Evolutionary conservation across 2,113 vertebrate genomes (phyloP).

Genomic region (Geothlypis trichas): DNA sequence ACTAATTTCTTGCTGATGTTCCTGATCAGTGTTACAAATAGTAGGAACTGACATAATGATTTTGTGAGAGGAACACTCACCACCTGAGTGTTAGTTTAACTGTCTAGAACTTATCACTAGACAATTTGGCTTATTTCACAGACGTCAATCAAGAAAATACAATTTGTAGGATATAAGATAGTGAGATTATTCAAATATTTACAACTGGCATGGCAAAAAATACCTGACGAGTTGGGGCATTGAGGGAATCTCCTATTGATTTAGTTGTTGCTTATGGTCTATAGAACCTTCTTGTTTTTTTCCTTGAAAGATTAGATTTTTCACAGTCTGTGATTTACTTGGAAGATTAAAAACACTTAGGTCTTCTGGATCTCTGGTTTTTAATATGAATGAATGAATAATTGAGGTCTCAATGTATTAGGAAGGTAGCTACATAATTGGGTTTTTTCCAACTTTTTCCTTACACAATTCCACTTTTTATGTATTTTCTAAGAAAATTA

Average conservation of each 20-base stretch:
- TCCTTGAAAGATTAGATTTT: not conserved
- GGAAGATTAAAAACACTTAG: not conserved
- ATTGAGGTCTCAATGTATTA: not conserved
- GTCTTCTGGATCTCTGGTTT: not conserved
- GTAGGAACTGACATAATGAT: not conserved
- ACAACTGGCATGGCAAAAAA: not conserved
- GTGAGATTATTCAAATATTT: not conserved
- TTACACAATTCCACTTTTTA: not conserved
- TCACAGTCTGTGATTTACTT: not conserved
- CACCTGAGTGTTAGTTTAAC: not conserved
- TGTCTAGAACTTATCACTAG: not conserved
- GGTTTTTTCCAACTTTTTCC: not conserved
- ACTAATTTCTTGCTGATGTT: not conserved
- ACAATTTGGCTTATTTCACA: not conserved
- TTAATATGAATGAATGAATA: not conserved
- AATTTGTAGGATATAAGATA: not conserved
- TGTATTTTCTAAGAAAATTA: not conserved
- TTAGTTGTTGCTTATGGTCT: not conserved
- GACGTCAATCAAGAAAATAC: not conserved
- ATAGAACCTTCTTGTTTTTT: not conserved
- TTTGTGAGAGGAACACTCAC: not conserved
- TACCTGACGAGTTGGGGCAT: rapidly evolving
- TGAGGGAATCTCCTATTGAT: not conserved
- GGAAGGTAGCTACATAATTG: not conserved
- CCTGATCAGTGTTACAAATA: not conserved